Evolutionary conservation across 2,888 invertebrate genomes (phyloP).

Genomic region (Anaspis maculata): DNA sequence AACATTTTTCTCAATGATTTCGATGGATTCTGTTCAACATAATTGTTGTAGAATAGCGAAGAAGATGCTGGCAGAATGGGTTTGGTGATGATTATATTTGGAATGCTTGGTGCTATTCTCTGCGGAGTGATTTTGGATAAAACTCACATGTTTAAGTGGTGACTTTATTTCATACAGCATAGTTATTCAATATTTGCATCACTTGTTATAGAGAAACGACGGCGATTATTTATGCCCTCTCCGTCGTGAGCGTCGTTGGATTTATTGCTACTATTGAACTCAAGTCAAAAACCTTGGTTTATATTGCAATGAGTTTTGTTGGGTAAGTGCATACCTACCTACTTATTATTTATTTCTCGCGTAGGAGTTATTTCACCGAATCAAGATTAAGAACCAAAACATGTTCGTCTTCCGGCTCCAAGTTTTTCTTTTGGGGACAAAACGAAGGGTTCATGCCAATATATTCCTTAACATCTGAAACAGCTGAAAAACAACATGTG

Average conservation of each 20-base stretch:
- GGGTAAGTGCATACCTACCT: conserved; percentile 15
- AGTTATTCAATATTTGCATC: conserved; percentile 7
- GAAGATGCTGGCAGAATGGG: conserved; percentile 84
- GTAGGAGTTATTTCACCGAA: conserved; percentile 6
- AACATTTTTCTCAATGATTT: conserved; percentile 11
- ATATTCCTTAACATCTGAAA: too few species aligned
- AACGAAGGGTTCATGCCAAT: too few species aligned
- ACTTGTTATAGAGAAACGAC: conserved; percentile 20
- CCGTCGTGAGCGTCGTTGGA: conserved; percentile 18
- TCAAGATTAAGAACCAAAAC: too few species aligned
- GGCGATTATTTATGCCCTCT: conserved; percentile 19
- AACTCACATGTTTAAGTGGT: conserved; percentile 83
- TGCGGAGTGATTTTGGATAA: conserved; percentile 85
- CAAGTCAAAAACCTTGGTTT: conserved; percentile 21
- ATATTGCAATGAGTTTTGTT: conserved; percentile 22
- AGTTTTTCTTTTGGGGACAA: too few species aligned
- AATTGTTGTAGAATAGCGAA: conserved; percentile 46
- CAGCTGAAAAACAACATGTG: too few species aligned
- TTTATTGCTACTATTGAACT: conserved; percentile 23
- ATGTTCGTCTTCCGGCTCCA: too few species aligned
- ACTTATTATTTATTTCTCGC: conserved; percentile 10
- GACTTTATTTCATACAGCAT: not conserved
- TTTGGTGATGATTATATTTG: conserved; percentile 80
- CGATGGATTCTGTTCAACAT: not conserved
- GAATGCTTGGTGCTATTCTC: conserved; percentile 82